phyloP scores from a whole-genome alignment of 2,888 invertebrate species.

The Shargacucullia verbasci region DNA sequence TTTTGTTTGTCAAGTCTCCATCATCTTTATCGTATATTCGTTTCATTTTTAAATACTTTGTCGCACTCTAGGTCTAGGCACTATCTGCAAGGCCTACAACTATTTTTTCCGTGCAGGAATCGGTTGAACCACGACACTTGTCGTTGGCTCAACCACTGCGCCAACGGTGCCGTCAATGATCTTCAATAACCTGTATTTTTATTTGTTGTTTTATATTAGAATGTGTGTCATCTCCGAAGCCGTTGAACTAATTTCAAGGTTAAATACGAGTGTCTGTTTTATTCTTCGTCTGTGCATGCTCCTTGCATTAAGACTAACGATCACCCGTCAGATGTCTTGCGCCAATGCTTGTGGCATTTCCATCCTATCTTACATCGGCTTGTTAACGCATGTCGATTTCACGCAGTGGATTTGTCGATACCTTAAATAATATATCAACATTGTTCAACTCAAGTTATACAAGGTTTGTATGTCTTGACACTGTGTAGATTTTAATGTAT shows the following conservation, averaged over 20 bases:
- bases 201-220: too few relatives aligned
- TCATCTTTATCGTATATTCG: too few relatives aligned
- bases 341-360: conserved; percentile 18
- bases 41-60: too few relatives aligned
- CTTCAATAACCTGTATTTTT: too few relatives aligned
- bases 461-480: neutral
- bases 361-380: conserved; percentile 5
- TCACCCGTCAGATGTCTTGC: conserved; percentile 16
- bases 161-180: too few relatives aligned
- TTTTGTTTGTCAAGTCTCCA: too few relatives aligned
- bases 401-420: conserved; percentile 8
- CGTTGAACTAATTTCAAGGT: conserved; percentile 23
- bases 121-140: too few relatives aligned
- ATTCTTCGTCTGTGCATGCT: conserved; percentile 20
- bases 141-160: too few relatives aligned
- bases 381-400: conserved; percentile 18
- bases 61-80: too few relatives aligned
- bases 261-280: conserved; percentile 17
- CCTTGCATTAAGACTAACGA: conserved; percentile 25
- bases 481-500: neutral
- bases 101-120: too few relatives aligned
- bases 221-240: conserved; percentile 2
- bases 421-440: conserved; percentile 5
- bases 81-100: too few relatives aligned
- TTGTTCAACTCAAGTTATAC: neutral